Evolutionary conservation across 2,113 vertebrate genomes (phyloP).

Genomic region (Microcebus ravelobensis): DNA sequence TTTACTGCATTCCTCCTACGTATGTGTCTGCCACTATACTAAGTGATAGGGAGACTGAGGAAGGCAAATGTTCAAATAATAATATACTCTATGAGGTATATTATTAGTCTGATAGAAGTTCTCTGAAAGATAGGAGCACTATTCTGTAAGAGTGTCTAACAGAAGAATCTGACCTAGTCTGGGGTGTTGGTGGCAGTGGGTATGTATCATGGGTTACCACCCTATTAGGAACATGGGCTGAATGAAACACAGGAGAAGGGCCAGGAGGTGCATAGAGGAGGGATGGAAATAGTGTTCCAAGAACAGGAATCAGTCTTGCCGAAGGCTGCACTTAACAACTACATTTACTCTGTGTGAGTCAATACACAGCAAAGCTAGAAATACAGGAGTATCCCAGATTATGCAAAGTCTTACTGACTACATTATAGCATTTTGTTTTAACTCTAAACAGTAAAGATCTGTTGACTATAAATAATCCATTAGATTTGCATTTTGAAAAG

Average conservation of each 20-base stretch:
- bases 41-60: background rate
- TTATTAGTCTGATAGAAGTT: background rate
- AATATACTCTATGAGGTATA: background rate
- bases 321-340: background rate
- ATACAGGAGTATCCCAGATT: background rate
- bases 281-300: background rate
- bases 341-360: background rate
- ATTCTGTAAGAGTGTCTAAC: background rate
- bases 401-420: background rate
- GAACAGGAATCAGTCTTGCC: background rate
- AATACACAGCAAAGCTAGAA: too few species aligned
- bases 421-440: background rate
- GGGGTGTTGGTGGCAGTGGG: background rate
- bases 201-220: background rate
- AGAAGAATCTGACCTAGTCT: background rate
- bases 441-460: background rate
- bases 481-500: background rate
- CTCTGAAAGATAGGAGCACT: background rate
- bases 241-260: background rate
- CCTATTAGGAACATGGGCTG: background rate
- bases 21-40: background rate
- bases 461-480: background rate
- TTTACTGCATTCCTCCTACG: background rate
- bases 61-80: background rate
- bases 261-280: background rate